Conservation (phyloP, 1,140 invertebrate genomes). For the Psilanteris sp. region DNA sequence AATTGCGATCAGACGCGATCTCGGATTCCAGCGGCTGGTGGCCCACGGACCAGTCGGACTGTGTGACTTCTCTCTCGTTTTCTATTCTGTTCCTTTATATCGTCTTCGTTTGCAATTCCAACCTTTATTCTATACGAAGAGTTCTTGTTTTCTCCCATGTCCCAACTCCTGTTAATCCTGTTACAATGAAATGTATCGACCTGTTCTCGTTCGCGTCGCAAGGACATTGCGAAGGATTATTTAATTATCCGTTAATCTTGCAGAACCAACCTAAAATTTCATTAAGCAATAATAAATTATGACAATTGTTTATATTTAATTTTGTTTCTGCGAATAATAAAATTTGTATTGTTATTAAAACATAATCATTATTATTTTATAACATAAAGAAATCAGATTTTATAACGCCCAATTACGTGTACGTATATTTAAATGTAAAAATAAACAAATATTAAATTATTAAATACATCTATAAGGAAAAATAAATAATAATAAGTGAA, state of each 20-base stretch:
- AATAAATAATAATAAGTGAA: too few relatives aligned
- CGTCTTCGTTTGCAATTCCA: slow-evolving; percentile 48
- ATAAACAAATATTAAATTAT: too few relatives aligned
- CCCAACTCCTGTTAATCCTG: slow-evolving; percentile 79
- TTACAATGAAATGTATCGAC: slow-evolving; percentile 80
- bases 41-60: slow-evolving; percentile 51
- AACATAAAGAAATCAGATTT: too few relatives aligned
- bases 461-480: too few relatives aligned
- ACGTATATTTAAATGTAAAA: too few relatives aligned
- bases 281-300: slow-evolving; percentile 4
- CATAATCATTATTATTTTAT: too few relatives aligned
- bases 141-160: slow-evolving; percentile 65
- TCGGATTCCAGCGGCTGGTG: slow-evolving; percentile 73
- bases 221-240: slow-evolving; percentile 75
- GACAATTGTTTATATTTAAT: too few relatives aligned
- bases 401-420: too few relatives aligned
- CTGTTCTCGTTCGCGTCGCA: slow-evolving; percentile 72
- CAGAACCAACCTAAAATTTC: slow-evolving; percentile 1
- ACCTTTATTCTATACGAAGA: slow-evolving; percentile 51
- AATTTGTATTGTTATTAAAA: too few relatives aligned
- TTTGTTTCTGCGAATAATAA: too few relatives aligned
- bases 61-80: slow-evolving; percentile 26
- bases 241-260: slow-evolving; percentile 75
- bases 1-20: slow-evolving; percentile 78
- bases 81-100: slow-evolving; percentile 8